Evolutionary conservation across 2,888 invertebrate species (phyloP).

Genomic region (Epinotia nisella): DNA sequence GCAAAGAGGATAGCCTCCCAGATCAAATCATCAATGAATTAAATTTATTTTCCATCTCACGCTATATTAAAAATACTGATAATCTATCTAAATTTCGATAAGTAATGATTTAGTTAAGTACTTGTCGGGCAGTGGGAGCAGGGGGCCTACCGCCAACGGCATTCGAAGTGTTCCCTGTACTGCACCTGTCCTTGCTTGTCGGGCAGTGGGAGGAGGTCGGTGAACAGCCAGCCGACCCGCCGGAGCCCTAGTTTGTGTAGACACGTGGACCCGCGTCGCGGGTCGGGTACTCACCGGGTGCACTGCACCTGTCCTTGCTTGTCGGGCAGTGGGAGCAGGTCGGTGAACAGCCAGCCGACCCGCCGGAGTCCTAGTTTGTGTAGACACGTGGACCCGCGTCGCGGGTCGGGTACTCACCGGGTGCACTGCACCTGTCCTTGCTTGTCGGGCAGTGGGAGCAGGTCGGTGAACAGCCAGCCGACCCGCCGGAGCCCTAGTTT

Average conservation of each 20-base stretch:
- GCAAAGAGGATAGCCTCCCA: too few relatives aligned
- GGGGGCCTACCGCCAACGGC: too few relatives aligned
- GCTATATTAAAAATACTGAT: too few relatives aligned
- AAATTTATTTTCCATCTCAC: too few relatives aligned
- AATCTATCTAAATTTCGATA: too few relatives aligned
- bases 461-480: too few relatives aligned
- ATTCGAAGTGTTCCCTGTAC: too few relatives aligned
- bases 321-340: constrained; percentile 94
- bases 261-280: constrained; percentile 79
- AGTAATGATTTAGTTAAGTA: too few relatives aligned
- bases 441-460: too few relatives aligned
- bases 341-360: constrained; percentile 99
- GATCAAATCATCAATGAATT: too few relatives aligned
- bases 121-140: too few relatives aligned
- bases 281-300: constrained; percentile 65
- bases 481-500: too few relatives aligned
- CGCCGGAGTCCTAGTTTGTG: constrained; percentile 89
- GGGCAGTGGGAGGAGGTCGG: constrained; percentile 96
- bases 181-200: constrained; percentile 77
- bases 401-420: constrained; percentile 75
- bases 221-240: constrained; percentile 98
- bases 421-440: constrained; percentile 86
- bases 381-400: constrained; percentile 78
- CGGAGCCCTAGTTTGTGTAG: constrained; percentile 90
- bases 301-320: constrained; percentile 88